A percentile compares a stretch with the other conserved stretches of the same genome.
Evolutionary conservation across 2,113 vertebrate genomes (phyloP).

Genomic region (Panurus biarmicus): DNA sequence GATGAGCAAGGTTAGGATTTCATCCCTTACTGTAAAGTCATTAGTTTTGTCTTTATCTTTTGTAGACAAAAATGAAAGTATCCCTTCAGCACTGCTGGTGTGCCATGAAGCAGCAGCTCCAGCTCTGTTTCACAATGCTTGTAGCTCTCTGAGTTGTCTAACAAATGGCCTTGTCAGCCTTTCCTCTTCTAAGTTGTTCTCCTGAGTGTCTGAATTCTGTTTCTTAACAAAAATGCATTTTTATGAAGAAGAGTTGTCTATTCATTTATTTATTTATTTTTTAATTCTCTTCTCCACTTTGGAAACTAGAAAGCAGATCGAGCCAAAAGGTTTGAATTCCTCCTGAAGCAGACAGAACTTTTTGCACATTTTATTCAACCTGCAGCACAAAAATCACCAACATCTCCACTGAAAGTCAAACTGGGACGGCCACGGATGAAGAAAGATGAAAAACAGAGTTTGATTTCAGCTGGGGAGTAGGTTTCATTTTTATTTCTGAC

Average conservation of each 20-base stretch:
- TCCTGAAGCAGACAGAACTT: constrained; percentile 87
- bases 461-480: constrained; percentile 85
- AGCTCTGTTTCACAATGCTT: neutral
- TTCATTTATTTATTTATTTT: neutral
- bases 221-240: neutral
- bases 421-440: constrained; percentile 78
- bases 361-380: constrained; percentile 90
- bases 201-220: neutral
- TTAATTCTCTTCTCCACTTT: neutral
- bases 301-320: constrained; percentile 80
- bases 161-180: neutral
- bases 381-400: constrained; percentile 84
- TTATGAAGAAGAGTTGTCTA: neutral
- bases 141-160: neutral
- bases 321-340: constrained; percentile 87
- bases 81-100: neutral
- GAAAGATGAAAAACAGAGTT: constrained; percentile 83
- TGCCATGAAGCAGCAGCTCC: neutral
- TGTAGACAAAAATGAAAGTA: neutral
- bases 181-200: neutral
- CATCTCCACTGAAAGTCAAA: constrained; percentile 82
- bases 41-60: neutral
- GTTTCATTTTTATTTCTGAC: constrained; percentile 27
- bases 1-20: neutral
- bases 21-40: neutral